Conservation (phyloP, 2,113 vertebrate genomes). For the Lampris incognitus region DNA sequence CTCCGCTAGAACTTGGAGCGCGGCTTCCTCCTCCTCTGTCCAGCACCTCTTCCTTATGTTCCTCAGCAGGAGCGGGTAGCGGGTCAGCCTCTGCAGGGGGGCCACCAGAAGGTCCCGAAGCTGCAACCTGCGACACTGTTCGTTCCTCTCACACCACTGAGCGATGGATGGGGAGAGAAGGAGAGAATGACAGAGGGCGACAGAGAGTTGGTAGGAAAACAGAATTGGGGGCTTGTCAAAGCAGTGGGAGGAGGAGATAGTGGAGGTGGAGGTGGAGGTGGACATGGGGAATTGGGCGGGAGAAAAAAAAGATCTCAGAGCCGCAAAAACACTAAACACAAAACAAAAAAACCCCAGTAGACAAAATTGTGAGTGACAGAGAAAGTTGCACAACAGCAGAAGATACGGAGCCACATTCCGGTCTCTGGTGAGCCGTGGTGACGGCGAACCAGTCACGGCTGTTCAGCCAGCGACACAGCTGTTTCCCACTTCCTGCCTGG, state of each 20-base stretch:
- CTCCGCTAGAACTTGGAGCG: constrained; percentile 83
- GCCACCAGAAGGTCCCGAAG: constrained; percentile 89
- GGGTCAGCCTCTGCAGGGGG: constrained; percentile 87
- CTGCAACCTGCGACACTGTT: constrained; percentile 86
- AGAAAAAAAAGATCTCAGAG: constrained; percentile 16
- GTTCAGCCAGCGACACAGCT: constrained; percentile 4
- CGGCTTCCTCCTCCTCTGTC: constrained; percentile 72
- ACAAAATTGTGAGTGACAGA: constrained; percentile 2
- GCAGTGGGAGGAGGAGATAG: neutral
- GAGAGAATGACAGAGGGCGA: constrained; percentile 7
- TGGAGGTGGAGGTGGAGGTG: neutral
- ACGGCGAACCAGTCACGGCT: constrained; percentile 38
- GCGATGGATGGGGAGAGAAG: constrained; percentile 18
- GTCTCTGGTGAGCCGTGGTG: constrained; percentile 11
- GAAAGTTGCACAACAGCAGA: constrained; percentile 34
- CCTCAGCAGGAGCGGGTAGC: constrained; percentile 88
- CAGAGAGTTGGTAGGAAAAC: constrained; percentile 11
- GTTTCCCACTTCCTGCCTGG: constrained; percentile 3
- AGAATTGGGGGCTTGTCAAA: neutral
- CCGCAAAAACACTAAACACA: neutral
- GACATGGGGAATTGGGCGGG: neutral
- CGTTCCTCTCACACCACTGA: constrained; percentile 90
- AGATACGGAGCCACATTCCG: constrained; percentile 47
- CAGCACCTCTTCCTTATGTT: constrained; percentile 88
- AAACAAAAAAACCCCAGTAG: constrained; percentile 17